These are phyloP conservation scores for Austrofundulus limnaeus DNA, from an alignment of 2,113 vertebrate genomes.

Conservation along the genomic window DNA sequence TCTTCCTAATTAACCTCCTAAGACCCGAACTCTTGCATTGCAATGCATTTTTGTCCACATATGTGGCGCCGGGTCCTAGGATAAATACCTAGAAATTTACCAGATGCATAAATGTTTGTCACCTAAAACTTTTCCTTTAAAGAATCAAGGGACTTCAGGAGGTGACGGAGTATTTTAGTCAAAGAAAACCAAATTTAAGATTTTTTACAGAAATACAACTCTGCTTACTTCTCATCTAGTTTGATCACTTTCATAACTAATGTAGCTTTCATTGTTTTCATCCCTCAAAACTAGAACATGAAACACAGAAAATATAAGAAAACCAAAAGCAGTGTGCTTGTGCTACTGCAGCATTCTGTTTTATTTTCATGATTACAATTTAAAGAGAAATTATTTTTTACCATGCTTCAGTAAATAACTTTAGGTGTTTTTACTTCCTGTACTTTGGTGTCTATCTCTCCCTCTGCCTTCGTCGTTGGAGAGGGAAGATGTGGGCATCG, in stretches of 20 bases:
- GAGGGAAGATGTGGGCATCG: constrained; percentile 12
- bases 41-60: no score
- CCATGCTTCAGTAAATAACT: no score
- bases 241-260: neutral
- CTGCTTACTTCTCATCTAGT: neutral
- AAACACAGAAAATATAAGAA: neutral
- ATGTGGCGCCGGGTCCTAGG: no score
- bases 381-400: neutral
- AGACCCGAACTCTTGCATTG: no score
- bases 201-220: neutral
- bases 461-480: constrained; percentile 16
- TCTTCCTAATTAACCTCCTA: no score
- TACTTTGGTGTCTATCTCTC: constrained; percentile 8
- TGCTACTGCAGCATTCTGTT: neutral
- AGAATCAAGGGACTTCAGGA: no score
- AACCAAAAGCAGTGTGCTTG: neutral
- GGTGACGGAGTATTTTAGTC: no score
- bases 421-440: no score
- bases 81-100: no score
- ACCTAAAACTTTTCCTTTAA: no score
- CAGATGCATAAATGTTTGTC: no score
- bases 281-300: neutral
- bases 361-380: neutral
- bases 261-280: neutral
- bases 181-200: no score